Percentiles rank a stretch among this genome's conserved stretches.
phyloP scores from a whole-genome alignment of 2,113 vertebrate species.

The Embiotoca jacksoni region DNA sequence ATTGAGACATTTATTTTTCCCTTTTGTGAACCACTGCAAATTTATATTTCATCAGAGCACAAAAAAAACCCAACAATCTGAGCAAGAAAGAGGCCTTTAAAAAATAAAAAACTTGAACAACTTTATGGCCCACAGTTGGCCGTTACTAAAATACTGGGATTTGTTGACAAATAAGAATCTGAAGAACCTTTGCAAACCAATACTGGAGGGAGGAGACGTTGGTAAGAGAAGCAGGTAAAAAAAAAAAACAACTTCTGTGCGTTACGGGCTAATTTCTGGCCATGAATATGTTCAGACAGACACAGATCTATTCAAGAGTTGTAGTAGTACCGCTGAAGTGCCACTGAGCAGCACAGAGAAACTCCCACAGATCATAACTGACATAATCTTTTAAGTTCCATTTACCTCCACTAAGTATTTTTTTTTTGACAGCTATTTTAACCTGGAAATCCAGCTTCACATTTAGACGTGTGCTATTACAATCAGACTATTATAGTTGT shows the following conservation, averaged over 20 bases:
- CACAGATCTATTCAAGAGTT: no score
- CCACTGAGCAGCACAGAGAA: slow-evolving; percentile 13
- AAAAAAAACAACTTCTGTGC: no score
- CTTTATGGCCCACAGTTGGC: neutral
- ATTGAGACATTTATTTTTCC: no score
- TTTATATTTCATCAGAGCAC: neutral
- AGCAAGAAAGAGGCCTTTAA: neutral
- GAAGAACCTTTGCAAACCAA: neutral
- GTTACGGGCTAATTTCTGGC: no score
- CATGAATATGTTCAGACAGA: no score
- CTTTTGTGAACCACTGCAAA: neutral
- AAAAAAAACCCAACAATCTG: neutral
- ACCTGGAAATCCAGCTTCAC: neutral
- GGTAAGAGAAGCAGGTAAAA: no score
- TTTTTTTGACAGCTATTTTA: no score
- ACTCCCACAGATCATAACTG: neutral
- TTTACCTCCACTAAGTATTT: neutral
- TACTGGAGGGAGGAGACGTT: neutral
- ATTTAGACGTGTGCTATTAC: neutral
- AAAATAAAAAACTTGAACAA: neutral
- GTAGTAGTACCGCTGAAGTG: neutral
- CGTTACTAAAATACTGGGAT: neutral
- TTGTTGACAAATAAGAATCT: neutral
- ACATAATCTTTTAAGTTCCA: neutral
- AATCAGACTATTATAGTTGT: no score